These are phyloP conservation scores for Leucophora obtusa DNA, from an alignment of 2,888 invertebrate genomes.

Conservation along the genomic window DNA sequence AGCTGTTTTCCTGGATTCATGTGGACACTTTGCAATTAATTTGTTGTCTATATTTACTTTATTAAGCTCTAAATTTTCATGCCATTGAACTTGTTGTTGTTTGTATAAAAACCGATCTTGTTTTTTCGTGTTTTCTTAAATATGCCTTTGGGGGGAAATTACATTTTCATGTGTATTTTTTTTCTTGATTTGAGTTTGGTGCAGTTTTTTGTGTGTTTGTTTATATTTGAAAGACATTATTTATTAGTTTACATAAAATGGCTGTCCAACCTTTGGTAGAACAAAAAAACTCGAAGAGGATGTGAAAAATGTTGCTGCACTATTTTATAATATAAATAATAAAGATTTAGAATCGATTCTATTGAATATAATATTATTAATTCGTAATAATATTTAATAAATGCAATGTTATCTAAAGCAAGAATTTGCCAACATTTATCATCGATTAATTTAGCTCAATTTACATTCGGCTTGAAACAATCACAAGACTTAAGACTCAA, in stretches of 20 bases:
- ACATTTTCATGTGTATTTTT: not conserved
- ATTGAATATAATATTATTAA: too few species aligned
- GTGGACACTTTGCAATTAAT: conserved; percentile 64
- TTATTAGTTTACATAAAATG: not conserved
- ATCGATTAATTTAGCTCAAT: too few species aligned
- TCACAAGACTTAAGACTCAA: conserved; percentile 22
- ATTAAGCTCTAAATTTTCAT: conserved; percentile 62
- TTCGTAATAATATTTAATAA: too few species aligned
- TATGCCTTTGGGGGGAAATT: conserved; percentile 37
- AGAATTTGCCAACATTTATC: too few species aligned
- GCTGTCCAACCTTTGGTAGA: not conserved
- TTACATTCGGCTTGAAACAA: not conserved
- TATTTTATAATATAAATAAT: too few species aligned
- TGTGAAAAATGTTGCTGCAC: too few species aligned
- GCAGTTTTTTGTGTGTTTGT: not conserved
- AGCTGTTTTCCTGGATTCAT: conserved; percentile 65
- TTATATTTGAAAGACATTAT: not conserved
- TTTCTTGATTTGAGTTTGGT: not conserved
- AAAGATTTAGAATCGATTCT: too few species aligned
- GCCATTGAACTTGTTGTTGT: conserved; percentile 75
- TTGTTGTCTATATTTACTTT: conserved; percentile 68
- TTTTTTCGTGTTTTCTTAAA: conserved; percentile 33
- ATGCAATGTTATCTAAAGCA: too few species aligned
- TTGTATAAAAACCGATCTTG: conserved; percentile 38
- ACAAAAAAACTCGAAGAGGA: too few species aligned